phyloP scores from a whole-genome alignment of 2,888 invertebrate species.

The Osmoderma eremita region DNA sequence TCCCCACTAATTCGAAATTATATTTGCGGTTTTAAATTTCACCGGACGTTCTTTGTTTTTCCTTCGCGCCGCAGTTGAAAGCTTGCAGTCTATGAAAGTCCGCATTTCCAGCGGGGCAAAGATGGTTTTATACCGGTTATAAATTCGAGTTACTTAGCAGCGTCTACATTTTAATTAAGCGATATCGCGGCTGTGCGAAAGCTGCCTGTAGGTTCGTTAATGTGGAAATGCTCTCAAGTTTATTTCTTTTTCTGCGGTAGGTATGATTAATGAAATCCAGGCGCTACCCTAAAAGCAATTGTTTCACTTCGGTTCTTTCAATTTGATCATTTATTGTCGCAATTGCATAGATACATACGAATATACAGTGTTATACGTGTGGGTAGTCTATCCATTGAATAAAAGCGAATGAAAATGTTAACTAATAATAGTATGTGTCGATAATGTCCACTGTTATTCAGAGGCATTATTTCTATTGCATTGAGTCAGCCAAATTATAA shows the following conservation, averaged over 20 bases:
- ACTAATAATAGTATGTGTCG: too few species aligned
- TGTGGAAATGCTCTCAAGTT: slow-evolving; percentile 11
- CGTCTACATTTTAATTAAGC: slow-evolving; percentile 23
- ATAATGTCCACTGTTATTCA: too few species aligned
- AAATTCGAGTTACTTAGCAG: slow-evolving; percentile 22
- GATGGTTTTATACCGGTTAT: slow-evolving; percentile 13
- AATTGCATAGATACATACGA: too few species aligned
- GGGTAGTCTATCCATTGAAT: too few species aligned
- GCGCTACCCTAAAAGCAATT: neutral
- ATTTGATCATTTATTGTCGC: too few species aligned
- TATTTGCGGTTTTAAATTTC: slow-evolving; percentile 16
- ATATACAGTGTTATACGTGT: too few species aligned
- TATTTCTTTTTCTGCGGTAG: neutral
- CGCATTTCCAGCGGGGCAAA: slow-evolving; percentile 5
- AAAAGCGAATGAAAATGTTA: too few species aligned
- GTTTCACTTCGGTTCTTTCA: too few species aligned
- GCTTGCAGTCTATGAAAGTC: neutral
- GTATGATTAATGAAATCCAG: neutral
- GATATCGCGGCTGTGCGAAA: neutral
- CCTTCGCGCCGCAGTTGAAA: neutral
- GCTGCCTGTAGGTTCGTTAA: slow-evolving; percentile 11
- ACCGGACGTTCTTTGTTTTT: neutral
- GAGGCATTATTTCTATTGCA: too few species aligned
- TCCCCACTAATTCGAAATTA: slow-evolving; percentile 15
- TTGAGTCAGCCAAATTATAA: too few species aligned